These are phyloP conservation scores for Neosilurus hyrtlii DNA, from an alignment of 2,797 vertebrate genomes.

Conservation along the genomic window DNA sequence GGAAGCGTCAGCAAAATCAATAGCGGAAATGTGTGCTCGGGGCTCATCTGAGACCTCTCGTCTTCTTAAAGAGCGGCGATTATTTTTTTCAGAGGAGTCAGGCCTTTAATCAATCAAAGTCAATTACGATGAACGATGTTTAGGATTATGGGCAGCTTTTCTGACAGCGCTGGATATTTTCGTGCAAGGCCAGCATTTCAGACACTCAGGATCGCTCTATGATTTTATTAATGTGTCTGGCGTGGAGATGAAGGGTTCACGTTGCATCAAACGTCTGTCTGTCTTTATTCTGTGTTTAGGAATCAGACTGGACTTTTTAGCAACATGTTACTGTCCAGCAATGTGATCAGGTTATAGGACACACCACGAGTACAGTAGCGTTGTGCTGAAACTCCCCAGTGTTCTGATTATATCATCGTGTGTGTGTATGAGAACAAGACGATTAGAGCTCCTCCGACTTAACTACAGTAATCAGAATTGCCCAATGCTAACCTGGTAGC, in stretches of 20 bases:
- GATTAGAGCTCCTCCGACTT: background rate
- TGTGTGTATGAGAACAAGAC: too few relatives aligned
- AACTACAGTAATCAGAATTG: background rate
- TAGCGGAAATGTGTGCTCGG: constrained; percentile 39
- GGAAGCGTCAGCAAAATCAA: constrained; percentile 36
- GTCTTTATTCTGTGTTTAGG: background rate
- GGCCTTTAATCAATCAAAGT: constrained; percentile 39
- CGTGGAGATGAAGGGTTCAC: background rate
- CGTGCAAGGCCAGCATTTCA: constrained; percentile 24
- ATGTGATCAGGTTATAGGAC: background rate
- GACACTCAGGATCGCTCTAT: constrained; percentile 16
- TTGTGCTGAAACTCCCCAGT: background rate
- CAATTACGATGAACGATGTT: constrained; percentile 28
- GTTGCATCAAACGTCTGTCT: background rate
- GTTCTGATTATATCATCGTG: background rate
- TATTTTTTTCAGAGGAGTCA: constrained; percentile 30
- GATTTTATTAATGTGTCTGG: constrained; percentile 37
- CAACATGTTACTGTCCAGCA: background rate
- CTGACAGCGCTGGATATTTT: constrained; percentile 31
- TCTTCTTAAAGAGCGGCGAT: constrained; percentile 15
- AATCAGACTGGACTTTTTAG: background rate
- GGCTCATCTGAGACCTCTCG: constrained; percentile 11
- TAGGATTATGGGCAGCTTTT: constrained; percentile 27
- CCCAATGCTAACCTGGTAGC: background rate
- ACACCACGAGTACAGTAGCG: background rate